A percentile compares a stretch with the other conserved stretches of the same genome.
These are phyloP conservation scores for Lepilemur septentrionalis DNA, from an alignment of 2,797 vertebrate genomes.

Conservation along the genomic window DNA sequence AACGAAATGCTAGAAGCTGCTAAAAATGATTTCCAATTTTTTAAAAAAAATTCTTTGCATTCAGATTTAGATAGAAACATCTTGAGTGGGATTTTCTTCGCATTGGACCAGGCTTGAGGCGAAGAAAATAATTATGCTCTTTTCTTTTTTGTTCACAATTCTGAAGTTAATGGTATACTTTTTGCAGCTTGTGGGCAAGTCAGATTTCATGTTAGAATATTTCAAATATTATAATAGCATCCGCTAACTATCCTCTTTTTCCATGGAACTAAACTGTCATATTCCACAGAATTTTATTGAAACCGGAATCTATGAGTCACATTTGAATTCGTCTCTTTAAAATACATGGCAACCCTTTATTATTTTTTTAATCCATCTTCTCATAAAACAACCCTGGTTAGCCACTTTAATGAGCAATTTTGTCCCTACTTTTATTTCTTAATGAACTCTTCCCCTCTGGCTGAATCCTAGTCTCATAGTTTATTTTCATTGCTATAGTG, in stretches of 20 bases:
- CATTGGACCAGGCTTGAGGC: slow-evolving; percentile 9
- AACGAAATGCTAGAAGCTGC: background rate
- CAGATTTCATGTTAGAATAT: slow-evolving; percentile 58
- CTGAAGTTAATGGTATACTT: slow-evolving; percentile 54
- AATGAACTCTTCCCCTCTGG: slow-evolving; percentile 82
- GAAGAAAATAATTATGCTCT: slow-evolving; percentile 53
- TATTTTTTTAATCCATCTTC: slow-evolving; percentile 65
- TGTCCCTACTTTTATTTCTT: slow-evolving; percentile 83
- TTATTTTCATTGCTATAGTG: slow-evolving; percentile 84
- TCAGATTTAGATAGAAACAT: slow-evolving; percentile 47
- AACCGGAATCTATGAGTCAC: slow-evolving; percentile 64
- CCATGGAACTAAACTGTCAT: slow-evolving; percentile 42
- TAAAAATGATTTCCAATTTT: slow-evolving; percentile 42
- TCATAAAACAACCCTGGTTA: slow-evolving; percentile 78
- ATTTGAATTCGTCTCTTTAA: slow-evolving; percentile 70
- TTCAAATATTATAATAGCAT: slow-evolving; percentile 65
- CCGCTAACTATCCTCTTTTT: slow-evolving; percentile 64
- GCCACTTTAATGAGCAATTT: slow-evolving; percentile 77
- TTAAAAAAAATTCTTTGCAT: slow-evolving; percentile 17
- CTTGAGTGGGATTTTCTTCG: slow-evolving; percentile 31
- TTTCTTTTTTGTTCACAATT: slow-evolving; percentile 20
- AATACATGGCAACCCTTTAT: slow-evolving; percentile 72
- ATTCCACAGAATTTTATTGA: slow-evolving; percentile 56
- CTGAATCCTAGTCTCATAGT: slow-evolving; percentile 76
- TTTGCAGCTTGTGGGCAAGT: slow-evolving; percentile 61